These are phyloP conservation scores for Actias luna DNA, from an alignment of 2,888 invertebrate species.

Conservation along the genomic window DNA sequence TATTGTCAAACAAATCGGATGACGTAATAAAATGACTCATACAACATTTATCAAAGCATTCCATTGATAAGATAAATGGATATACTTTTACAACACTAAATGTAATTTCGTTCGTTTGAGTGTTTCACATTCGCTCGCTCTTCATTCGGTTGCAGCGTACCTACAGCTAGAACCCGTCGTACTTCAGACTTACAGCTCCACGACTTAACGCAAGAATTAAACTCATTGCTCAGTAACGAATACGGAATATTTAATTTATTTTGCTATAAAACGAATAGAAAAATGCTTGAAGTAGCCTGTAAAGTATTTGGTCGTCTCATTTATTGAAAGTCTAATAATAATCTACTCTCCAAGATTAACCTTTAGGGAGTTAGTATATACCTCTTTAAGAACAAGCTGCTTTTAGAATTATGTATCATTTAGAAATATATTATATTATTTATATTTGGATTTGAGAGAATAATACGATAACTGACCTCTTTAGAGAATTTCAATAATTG, in stretches of 20 bases:
- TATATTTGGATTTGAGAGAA: too few species aligned
- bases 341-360: not conserved
- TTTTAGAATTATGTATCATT: not conserved
- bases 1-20: too few species aligned
- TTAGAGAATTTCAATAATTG: too few species aligned
- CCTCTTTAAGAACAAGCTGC: not conserved
- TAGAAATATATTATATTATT: too few species aligned
- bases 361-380: not conserved
- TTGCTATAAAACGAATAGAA: not conserved
- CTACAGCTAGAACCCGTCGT: not conserved
- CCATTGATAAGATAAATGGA: not conserved
- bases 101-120: conserved; percentile 37
- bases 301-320: not conserved
- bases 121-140: conserved; percentile 62
- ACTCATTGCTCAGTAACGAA: not conserved
- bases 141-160: conserved; percentile 46
- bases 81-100: conserved; percentile 10
- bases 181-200: not conserved
- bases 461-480: too few species aligned
- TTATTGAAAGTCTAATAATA: not conserved
- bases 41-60: too few species aligned
- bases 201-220: conserved; percentile 10
- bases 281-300: not conserved
- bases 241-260: not conserved
- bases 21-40: too few species aligned